These are phyloP conservation scores for Sylvilagus floridanus DNA, from an alignment of 2,797 vertebrate species.

Conservation along the genomic window DNA sequence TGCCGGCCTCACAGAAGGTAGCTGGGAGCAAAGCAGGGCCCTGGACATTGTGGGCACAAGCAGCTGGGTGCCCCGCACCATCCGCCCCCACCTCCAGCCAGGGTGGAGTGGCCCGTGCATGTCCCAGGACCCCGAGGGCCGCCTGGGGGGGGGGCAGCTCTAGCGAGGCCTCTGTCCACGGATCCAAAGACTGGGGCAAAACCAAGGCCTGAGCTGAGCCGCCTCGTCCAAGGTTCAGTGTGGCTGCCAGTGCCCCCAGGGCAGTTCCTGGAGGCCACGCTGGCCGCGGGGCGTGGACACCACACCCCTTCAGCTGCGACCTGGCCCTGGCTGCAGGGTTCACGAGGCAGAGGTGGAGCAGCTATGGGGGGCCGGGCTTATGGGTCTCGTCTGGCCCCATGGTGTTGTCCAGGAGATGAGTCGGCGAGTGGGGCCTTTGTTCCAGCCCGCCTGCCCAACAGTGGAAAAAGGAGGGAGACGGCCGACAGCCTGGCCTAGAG, in stretches of 20 bases:
- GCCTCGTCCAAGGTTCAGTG: neutral
- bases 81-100: no score
- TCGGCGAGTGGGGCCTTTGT: slow-evolving; percentile 35
- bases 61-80: no score
- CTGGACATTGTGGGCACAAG: no score
- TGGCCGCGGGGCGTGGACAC: neutral
- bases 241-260: neutral
- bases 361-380: neutral
- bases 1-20: no score
- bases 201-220: neutral
- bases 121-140: no score
- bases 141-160: neutral
- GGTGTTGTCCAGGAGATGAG: slow-evolving; percentile 35
- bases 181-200: rapidly evolving
- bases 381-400: slow-evolving; percentile 49
- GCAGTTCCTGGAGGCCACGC: neutral
- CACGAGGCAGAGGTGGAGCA: slow-evolving; percentile 25
- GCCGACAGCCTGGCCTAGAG: neutral
- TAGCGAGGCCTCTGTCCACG: neutral
- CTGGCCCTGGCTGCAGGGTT: neutral
- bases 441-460: neutral
- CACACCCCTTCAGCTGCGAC: neutral
- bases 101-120: no score
- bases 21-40: neutral
- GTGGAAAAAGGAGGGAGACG: slow-evolving; percentile 10